phyloP scores from a whole-genome alignment of 2,888 invertebrate genomes.

The Argyresthia goedartella region DNA sequence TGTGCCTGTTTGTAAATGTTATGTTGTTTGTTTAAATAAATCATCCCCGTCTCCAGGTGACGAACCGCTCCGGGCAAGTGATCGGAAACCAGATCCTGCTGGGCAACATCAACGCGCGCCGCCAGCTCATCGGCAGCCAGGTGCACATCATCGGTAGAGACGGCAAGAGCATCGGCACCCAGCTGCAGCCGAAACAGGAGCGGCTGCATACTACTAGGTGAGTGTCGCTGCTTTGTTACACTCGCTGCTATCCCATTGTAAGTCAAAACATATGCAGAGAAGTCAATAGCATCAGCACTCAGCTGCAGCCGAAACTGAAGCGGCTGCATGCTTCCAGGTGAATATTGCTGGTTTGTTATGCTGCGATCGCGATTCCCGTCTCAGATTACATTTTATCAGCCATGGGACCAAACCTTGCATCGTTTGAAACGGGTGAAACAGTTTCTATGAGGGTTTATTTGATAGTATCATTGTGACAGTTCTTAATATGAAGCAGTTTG shows the following conservation, averaged over 20 bases:
- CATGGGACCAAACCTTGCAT: too few relatives aligned
- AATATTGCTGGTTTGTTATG: not conserved
- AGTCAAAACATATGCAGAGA: slow-evolving; percentile 50
- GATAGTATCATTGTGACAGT: too few relatives aligned
- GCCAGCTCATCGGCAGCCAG: slow-evolving; percentile 23
- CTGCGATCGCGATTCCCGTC: too few relatives aligned
- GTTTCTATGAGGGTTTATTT: too few relatives aligned
- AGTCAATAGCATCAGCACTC: slow-evolving; percentile 34
- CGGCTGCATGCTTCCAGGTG: slow-evolving; percentile 27
- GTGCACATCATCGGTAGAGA: slow-evolving; percentile 50
- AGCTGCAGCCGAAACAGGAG: slow-evolving; percentile 30
- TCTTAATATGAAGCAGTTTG: too few relatives aligned
- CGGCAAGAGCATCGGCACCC: slow-evolving; percentile 34
- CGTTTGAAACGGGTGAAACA: too few relatives aligned
- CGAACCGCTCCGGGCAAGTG: slow-evolving; percentile 63
- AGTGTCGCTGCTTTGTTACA: too few relatives aligned
- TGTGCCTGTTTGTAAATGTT: too few relatives aligned
- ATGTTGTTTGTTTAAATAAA: too few relatives aligned
- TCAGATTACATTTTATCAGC: too few relatives aligned
- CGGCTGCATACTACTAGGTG: slow-evolving; percentile 27
- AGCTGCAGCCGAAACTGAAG: slow-evolving; percentile 30
- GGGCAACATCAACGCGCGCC: slow-evolving; percentile 38
- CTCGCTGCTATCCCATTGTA: slow-evolving; percentile 13
- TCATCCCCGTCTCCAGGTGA: slow-evolving; percentile 33
- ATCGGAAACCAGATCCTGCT: slow-evolving; percentile 67